Percentiles rank a stretch among this genome's conserved stretches.
These are phyloP conservation scores for Tortricodes alternella DNA, from an alignment of 2,888 invertebrate species.

Conservation along the genomic window DNA sequence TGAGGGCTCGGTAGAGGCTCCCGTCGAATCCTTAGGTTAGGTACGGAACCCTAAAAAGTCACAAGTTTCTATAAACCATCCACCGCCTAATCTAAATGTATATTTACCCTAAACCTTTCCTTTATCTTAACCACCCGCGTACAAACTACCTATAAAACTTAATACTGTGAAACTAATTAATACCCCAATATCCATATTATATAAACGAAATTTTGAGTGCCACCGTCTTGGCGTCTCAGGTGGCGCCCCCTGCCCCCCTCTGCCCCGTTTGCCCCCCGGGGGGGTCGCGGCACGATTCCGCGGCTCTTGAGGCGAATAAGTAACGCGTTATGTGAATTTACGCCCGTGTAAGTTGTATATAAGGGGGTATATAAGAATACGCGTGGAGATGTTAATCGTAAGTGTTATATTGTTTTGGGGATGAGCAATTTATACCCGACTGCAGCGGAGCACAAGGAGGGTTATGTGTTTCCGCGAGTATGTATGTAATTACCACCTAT, in stretches of 20 bases:
- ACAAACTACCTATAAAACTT: constrained; percentile 26
- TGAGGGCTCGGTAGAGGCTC: no score
- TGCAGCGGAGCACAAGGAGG: no score
- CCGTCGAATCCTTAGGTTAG: no score
- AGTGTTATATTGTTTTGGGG: background rate
- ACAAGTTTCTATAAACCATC: no score
- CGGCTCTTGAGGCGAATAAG: constrained; percentile 31
- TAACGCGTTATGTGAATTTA: constrained; percentile 28
- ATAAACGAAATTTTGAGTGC: constrained; percentile 33
- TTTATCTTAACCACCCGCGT: background rate
- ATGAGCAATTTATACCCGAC: background rate
- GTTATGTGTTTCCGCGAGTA: no score
- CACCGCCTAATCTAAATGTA: no score
- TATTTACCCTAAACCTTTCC: background rate
- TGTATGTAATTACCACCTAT: no score
- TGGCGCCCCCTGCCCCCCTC: constrained; percentile 15
- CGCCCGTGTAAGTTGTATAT: constrained; percentile 20
- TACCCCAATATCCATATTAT: constrained; percentile 30
- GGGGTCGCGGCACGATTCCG: constrained; percentile 26
- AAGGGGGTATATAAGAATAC: constrained; percentile 21
- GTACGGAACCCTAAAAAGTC: no score
- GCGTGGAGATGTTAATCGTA: background rate
- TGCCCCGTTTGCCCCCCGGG: constrained; percentile 1
- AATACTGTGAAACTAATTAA: constrained; percentile 30
- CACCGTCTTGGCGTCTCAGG: constrained; percentile 32